phyloP scores from a whole-genome alignment of 2,797 vertebrate species.

The Australoheros facetus region DNA sequence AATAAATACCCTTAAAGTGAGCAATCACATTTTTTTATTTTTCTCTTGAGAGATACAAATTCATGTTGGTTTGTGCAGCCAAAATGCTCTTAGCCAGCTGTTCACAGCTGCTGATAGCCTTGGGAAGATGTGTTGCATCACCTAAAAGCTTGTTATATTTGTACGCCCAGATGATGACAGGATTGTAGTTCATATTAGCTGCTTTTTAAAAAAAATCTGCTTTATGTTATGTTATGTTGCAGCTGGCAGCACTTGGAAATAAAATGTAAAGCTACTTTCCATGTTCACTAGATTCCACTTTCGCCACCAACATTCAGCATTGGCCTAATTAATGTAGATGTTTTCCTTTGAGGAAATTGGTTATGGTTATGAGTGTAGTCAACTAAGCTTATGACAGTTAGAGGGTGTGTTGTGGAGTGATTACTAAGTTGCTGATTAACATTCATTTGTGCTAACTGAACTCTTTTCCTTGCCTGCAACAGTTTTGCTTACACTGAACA shows the following conservation, averaged over 20 bases:
- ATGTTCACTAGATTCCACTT: slow-evolving; percentile 3
- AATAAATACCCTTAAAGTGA: background rate
- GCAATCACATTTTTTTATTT: background rate
- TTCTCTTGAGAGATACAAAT: background rate
- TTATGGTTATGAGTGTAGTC: slow-evolving; percentile 43
- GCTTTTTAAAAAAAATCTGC: background rate
- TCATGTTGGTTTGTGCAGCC: background rate
- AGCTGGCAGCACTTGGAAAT: background rate
- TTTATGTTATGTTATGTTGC: background rate
- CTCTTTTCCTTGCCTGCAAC: background rate
- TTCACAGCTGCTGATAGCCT: slow-evolving; percentile 31
- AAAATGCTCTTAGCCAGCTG: slow-evolving; percentile 26
- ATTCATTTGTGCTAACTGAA: background rate
- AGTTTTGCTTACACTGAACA: slow-evolving; percentile 20
- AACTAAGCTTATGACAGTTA: slow-evolving; percentile 29
- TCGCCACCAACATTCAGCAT: slow-evolving; percentile 4
- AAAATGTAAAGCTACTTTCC: slow-evolving; percentile 3
- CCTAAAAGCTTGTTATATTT: background rate
- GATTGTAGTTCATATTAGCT: background rate
- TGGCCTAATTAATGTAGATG: slow-evolving; percentile 39
- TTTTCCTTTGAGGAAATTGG: slow-evolving; percentile 55
- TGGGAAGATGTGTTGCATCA: slow-evolving; percentile 25
- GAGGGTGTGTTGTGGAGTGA: slow-evolving; percentile 26
- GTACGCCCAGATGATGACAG: background rate
- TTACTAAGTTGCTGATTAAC: slow-evolving; percentile 30